Base-by-base conservation (phyloP, 64 coral and sea anemone genomes). In the Dendronephthya gigantea region DNA sequence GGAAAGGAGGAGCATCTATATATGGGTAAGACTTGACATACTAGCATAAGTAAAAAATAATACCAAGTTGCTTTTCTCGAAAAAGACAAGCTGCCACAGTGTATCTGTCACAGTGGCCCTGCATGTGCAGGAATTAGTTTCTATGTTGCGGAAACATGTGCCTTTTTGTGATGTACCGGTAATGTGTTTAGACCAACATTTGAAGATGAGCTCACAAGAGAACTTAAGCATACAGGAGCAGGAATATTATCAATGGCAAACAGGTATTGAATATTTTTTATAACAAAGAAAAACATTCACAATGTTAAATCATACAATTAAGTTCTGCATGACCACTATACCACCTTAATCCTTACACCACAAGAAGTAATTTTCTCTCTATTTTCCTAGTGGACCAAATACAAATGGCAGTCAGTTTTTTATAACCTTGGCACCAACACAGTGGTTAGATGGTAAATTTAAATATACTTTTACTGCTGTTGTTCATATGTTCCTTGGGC, bases 181-280 rank as follows among this genome's bases (percentile, higher is more conserved):
- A n/a, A 27, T 62, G 7, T 1, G 34, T 37, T 33, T 29, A 97
- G 91, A 23, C 94, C 94, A 39, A 93, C 92, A 51, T 97, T 97
- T 93, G 94, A 97, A 89, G 94, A 97, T 93, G 94, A 97, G 84
- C 87, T 97, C 36, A 97, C 94, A 49, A 93, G 92, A 89, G 94
- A 97, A 6, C 83, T 97, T 32, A 97, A 97, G 40, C 94, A 97
- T 70, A 97, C 94, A 52, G 94, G 94, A 70, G 94, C 91, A 62
- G 94, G 94, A 39, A 87, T 97, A 49, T 50, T 97, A 28, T 97
- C 94, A 83, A 97, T 97, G 94, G 94, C 94, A 68, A 97, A 97
- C 69, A 97, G 94, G 94, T 97, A 93, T 43, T 62, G 5, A 62
- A 6, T 9, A n/a, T 6, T 27, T 62, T 0, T 17, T 23, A 9